Conservation (phyloP, 2,888 invertebrate species). For the Ischnus inquisitorius region DNA sequence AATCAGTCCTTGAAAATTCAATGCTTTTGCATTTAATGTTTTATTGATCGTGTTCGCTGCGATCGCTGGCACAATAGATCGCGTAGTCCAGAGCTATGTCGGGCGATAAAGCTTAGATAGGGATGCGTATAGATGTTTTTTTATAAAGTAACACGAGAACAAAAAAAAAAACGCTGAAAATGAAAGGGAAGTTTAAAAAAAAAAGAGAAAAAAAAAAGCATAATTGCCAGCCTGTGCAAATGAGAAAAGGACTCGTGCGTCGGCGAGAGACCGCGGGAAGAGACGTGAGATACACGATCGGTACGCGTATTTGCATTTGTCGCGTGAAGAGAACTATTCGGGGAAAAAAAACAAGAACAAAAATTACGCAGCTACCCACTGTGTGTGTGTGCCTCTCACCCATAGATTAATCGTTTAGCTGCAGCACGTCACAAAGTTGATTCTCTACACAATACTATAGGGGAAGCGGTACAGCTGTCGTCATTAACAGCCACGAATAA, state of each 20-base stretch:
- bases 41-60: slow-evolving; percentile 51
- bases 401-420: slow-evolving; percentile 54
- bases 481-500: not conserved
- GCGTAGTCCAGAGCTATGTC: slow-evolving; percentile 48
- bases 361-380: slow-evolving; percentile 50
- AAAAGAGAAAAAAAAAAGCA: not conserved
- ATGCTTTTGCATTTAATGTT: slow-evolving; percentile 66
- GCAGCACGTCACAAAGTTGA: slow-evolving; percentile 48
- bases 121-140: slow-evolving; percentile 39
- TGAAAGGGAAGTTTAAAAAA: not conserved
- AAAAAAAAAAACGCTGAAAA: slow-evolving; percentile 1
- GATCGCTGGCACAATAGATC: slow-evolving; percentile 54
- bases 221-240: not conserved
- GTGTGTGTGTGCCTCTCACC: slow-evolving; percentile 55
- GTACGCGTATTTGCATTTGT: not conserved
- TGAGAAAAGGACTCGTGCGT: slow-evolving; percentile 4
- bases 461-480: slow-evolving; percentile 28
- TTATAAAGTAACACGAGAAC: slow-evolving; percentile 34
- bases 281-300: not conserved
- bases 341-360: slow-evolving; percentile 1
- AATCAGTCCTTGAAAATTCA: slow-evolving; percentile 54
- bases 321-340: slow-evolving; percentile 4
- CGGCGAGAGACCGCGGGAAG: slow-evolving; percentile 6
- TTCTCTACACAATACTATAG: not conserved
- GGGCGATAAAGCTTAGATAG: slow-evolving; percentile 46